Conservation (phyloP, 2,888 invertebrate genomes). For the Polymixis lichenea region DNA sequence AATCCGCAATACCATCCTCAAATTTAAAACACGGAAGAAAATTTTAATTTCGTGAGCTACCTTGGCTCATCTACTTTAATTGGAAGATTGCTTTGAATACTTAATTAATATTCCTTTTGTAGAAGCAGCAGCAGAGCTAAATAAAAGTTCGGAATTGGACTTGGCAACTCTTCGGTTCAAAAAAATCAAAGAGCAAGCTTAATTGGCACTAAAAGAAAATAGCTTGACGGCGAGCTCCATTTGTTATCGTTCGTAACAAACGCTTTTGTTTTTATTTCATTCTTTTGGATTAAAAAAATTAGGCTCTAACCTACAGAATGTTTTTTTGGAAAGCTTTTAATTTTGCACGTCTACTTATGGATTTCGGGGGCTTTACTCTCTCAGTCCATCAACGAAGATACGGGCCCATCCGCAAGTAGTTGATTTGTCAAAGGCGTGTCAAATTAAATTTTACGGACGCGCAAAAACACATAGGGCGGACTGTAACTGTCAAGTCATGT, state of each 20-base stretch:
- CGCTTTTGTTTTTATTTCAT: constrained; percentile 40
- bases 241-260: constrained; percentile 66
- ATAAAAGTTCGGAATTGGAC: constrained; percentile 37
- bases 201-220: constrained; percentile 71
- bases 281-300: not conserved
- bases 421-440: no score
- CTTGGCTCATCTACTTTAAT: no score
- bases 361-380: no score
- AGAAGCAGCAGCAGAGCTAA: constrained; percentile 43
- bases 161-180: constrained; percentile 35
- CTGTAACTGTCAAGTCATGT: no score
- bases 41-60: no score
- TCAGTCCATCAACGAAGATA: no score
- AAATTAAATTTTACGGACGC: no score
- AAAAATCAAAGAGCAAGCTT: constrained; percentile 64
- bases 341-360: not conserved
- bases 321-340: not conserved
- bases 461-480: no score
- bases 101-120: constrained; percentile 13
- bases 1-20: no score
- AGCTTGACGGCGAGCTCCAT: constrained; percentile 65
- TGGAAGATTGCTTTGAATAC: constrained; percentile 4
- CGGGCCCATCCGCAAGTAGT: no score
- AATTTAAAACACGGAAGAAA: no score
- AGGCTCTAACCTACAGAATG: not conserved